Percentiles rank a stretch among this genome's conserved stretches.
phyloP scores from a whole-genome alignment of 2,888 invertebrate species.

The Philaethria dido region DNA sequence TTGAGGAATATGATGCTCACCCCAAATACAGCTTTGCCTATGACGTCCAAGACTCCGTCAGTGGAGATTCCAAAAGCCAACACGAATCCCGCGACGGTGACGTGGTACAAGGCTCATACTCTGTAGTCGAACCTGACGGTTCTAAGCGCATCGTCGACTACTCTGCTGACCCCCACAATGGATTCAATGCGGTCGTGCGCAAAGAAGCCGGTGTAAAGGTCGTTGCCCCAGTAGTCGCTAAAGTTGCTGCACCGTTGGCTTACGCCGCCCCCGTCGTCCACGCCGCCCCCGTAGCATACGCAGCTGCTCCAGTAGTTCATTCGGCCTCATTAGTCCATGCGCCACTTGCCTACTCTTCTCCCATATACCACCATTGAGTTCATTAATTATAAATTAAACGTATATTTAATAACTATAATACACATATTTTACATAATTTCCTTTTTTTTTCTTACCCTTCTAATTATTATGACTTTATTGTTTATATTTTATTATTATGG shows the following conservation, averaged over 20 bases:
- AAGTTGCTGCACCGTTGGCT: constrained; percentile 50
- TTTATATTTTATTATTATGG: no score
- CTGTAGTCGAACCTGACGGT: constrained; percentile 82
- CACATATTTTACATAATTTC: not conserved
- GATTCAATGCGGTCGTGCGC: constrained; percentile 84
- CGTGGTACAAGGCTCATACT: constrained; percentile 80
- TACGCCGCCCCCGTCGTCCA: constrained; percentile 46
- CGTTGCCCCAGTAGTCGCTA: constrained; percentile 44
- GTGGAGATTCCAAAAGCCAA: constrained; percentile 75
- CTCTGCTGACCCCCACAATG: constrained; percentile 74
- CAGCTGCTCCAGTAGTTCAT: constrained; percentile 50
- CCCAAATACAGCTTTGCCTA: constrained; percentile 87
- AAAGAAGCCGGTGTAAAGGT: constrained; percentile 55
- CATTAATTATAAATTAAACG: not conserved
- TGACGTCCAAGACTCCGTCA: constrained; percentile 85
- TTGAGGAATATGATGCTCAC: constrained; percentile 82
- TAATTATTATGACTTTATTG: not conserved
- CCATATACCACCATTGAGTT: constrained; percentile 82
- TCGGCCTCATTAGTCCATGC: constrained; percentile 75
- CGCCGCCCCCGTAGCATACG: constrained; percentile 46
- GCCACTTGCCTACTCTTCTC: constrained; percentile 84
- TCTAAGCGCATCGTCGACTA: constrained; percentile 82
- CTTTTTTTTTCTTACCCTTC: not conserved
- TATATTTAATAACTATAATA: not conserved
- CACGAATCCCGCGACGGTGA: constrained; percentile 77